Percentiles rank a stretch among this genome's conserved stretches.
These are phyloP conservation scores for Isurus oxyrinchus DNA, from an alignment of 2,113 vertebrate species.

Conservation along the genomic window DNA sequence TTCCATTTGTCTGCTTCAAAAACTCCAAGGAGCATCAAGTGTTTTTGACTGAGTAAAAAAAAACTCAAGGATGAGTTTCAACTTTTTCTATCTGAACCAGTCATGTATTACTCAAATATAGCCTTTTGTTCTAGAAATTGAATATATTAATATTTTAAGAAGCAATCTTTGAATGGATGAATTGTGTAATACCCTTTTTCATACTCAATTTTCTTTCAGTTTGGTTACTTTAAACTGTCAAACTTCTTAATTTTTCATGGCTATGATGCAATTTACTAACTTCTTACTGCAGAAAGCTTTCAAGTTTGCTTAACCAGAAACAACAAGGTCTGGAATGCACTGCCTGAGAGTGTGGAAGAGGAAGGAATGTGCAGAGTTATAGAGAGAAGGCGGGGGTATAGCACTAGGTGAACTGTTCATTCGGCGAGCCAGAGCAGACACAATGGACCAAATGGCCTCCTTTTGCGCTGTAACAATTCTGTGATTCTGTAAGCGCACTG, in stretches of 20 bases:
- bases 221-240: not conserved
- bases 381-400: too few relatives aligned
- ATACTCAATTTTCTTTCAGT: slow-evolving; percentile 10
- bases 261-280: not conserved
- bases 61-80: slow-evolving; percentile 14
- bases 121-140: slow-evolving; percentile 18
- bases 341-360: too few relatives aligned
- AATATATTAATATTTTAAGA: slow-evolving; percentile 8
- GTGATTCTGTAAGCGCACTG: too few relatives aligned
- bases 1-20: not conserved
- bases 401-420: too few relatives aligned
- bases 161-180: slow-evolving; percentile 26
- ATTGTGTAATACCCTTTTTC: not conserved
- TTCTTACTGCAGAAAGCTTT: not conserved
- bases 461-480: too few relatives aligned
- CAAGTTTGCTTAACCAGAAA: not conserved
- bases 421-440: too few relatives aligned
- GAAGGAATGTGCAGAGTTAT: too few relatives aligned
- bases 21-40: not conserved
- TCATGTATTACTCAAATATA: slow-evolving; percentile 3
- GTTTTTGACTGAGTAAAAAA: not conserved
- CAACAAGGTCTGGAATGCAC: not conserved
- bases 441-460: too few relatives aligned
- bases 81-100: not conserved
- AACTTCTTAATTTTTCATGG: not conserved